Percentiles rank a stretch among this genome's conserved stretches.
phyloP scores from a whole-genome alignment of 2,888 invertebrate genomes.

The Masnerella sp. region DNA sequence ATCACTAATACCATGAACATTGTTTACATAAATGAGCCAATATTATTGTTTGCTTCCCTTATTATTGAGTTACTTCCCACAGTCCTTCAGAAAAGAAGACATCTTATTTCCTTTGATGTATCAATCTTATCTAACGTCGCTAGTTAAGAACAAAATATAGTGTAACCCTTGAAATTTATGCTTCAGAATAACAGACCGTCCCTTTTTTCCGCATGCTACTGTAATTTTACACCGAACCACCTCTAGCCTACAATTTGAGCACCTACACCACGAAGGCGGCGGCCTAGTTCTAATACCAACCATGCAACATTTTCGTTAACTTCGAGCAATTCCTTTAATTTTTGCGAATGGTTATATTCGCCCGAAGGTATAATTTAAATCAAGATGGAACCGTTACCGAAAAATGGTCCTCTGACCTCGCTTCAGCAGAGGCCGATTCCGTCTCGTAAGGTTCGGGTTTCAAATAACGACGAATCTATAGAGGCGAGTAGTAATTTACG shows the following conservation, averaged over 20 bases:
- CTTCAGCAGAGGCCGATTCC: slow-evolving; percentile 22
- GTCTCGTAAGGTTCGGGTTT: slow-evolving; percentile 30
- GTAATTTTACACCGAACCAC: slow-evolving; percentile 42
- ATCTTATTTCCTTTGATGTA: slow-evolving; percentile 29
- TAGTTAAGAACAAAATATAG: slow-evolving; percentile 24
- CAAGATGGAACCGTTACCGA: slow-evolving; percentile 34
- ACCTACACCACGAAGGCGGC: slow-evolving; percentile 16
- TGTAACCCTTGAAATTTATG: slow-evolving; percentile 36
- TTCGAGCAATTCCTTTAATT: slow-evolving; percentile 41
- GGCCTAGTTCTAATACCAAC: slow-evolving; percentile 37
- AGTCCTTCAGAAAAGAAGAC: slow-evolving; percentile 17
- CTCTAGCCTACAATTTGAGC: slow-evolving; percentile 37
- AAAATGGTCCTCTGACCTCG: slow-evolving; percentile 43
- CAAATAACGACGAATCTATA: slow-evolving; percentile 45
- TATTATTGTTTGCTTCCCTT: no score
- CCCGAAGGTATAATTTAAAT: slow-evolving; percentile 44
- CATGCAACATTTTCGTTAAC: slow-evolving; percentile 36
- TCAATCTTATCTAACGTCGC: slow-evolving; percentile 21
- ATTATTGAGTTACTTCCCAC: no score
- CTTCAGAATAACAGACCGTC: slow-evolving; percentile 34
- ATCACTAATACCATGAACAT: no score
- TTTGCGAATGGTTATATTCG: slow-evolving; percentile 40
- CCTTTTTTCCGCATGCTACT: slow-evolving; percentile 36
- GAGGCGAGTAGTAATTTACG: slow-evolving; percentile 49
- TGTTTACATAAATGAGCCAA: no score